These are phyloP conservation scores for Penaeus vannamei DNA, from an alignment of 1,140 invertebrate species.

Conservation along the genomic window DNA sequence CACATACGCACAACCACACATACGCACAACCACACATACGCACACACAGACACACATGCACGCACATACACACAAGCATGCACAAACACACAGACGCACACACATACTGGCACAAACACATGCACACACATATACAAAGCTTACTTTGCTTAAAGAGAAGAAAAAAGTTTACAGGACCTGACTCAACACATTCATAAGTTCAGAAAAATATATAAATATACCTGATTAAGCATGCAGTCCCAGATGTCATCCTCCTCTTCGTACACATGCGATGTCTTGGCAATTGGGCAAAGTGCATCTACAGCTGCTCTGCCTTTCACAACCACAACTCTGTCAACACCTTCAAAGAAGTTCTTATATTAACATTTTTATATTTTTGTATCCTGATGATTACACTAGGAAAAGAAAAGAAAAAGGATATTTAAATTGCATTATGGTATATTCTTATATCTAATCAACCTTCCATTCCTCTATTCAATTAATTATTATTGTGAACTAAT, in stretches of 20 bases:
- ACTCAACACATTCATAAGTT: background rate
- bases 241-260: constrained; percentile 72
- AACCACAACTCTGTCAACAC: constrained; percentile 68
- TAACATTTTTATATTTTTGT: background rate
- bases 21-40: background rate
- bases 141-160: background rate
- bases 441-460: no score
- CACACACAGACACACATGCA: no score
- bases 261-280: constrained; percentile 72
- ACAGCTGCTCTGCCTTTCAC: constrained; percentile 73
- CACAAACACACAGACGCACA: background rate
- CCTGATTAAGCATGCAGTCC: constrained; percentile 75
- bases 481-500: no score
- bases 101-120: background rate
- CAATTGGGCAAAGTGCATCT: constrained; percentile 72
- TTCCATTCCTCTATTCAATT: no score
- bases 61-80: background rate
- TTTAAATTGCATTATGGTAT: no score
- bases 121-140: background rate
- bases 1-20: background rate
- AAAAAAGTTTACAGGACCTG: background rate
- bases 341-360: constrained; percentile 8
- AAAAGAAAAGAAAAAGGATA: background rate
- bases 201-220: constrained; percentile 50
- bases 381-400: background rate